phyloP scores from a whole-genome alignment of 1,140 invertebrate genomes.

The Scaptodrosophila lebanonensis region DNA sequence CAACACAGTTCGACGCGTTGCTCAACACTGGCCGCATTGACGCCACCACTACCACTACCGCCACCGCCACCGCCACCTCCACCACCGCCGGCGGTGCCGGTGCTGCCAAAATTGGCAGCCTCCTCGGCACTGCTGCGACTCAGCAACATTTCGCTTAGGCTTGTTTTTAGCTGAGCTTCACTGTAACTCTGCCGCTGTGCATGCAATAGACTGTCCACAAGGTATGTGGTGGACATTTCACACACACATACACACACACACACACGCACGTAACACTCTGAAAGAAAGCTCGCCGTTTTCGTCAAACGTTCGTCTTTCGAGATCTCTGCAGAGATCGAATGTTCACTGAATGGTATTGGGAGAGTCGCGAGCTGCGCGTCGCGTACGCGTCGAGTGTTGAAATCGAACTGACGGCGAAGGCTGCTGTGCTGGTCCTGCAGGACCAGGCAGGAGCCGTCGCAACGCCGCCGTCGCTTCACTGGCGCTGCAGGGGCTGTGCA shows the following conservation, averaged over 20 bases:
- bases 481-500: neutral
- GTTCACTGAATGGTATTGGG: too few species aligned
- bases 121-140: conserved; percentile 40
- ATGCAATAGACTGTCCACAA: conserved; percentile 71
- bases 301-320: too few species aligned
- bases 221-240: conserved; percentile 71
- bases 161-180: conserved; percentile 60
- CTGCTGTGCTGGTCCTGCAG: conserved; percentile 4
- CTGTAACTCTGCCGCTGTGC: conserved; percentile 66
- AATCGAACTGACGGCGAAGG: conserved; percentile 48
- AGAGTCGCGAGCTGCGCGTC: conserved; percentile 18
- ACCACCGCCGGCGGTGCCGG: conserved; percentile 4
- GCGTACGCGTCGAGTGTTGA: conserved; percentile 68
- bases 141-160: conserved; percentile 65
- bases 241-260: neutral
- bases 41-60: conserved; percentile 8
- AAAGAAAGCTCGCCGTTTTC: too few species aligned
- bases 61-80: conserved; percentile 10
- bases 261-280: too few species aligned
- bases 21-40: too few species aligned
- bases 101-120: conserved; percentile 6
- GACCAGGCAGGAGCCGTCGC: conserved; percentile 17
- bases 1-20: conserved; percentile 42
- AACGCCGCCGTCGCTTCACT: conserved; percentile 12
- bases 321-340: too few species aligned